Evolutionary conservation across 2,113 vertebrate genomes (phyloP), one percentile per base, ranked within the genome.

Genomic region (Lonchura striata): DNA sequence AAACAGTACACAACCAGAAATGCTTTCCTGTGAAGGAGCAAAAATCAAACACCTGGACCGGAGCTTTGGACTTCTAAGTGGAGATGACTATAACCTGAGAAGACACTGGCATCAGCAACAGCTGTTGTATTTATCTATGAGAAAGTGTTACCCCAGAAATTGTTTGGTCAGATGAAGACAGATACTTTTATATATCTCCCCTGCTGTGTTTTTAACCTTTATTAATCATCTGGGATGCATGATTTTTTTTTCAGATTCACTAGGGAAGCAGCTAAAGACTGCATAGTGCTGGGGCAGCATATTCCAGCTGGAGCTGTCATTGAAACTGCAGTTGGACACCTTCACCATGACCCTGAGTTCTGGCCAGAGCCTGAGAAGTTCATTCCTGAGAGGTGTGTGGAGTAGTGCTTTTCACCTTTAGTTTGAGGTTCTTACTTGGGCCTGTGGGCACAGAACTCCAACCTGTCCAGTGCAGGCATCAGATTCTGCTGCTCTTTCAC

Each of bases 301-400:
- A 97, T 99, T 59, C 99, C 99, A 2, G 98, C 98, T 56, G 99
- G 99, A 10, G 65, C 98, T 0, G 97, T 98, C 13, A 46, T 99
- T 78, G 99, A 99, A 97, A 98, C 98, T 7, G 98, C 99, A 4
- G 98, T 98, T 41, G 98, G 98, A 4, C 98, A 98, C 88, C 98
- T 99, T 56, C 99, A 99, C 96, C 95, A 97, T 7, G 97, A 99
- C 93, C 98, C 99, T 0, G 97, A 98, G 41, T 86, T 98, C 96
- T 99, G 99, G 99, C 97, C 98, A 0, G 95, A 98, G 75, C 99
- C 99, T 0, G 98, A 99, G 88, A 98, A 95, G 87, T 99, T 99
- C 94, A 97, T 99, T 88, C 99, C 99, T 2, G 98, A 99, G 91
- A 99, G 99, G 99, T 99, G 90, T 2, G 75, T 70, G 8, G 21